These are phyloP conservation scores for Liopterus haemorrhoidalis DNA, from an alignment of 2,888 invertebrate genomes.

Conservation along the genomic window DNA sequence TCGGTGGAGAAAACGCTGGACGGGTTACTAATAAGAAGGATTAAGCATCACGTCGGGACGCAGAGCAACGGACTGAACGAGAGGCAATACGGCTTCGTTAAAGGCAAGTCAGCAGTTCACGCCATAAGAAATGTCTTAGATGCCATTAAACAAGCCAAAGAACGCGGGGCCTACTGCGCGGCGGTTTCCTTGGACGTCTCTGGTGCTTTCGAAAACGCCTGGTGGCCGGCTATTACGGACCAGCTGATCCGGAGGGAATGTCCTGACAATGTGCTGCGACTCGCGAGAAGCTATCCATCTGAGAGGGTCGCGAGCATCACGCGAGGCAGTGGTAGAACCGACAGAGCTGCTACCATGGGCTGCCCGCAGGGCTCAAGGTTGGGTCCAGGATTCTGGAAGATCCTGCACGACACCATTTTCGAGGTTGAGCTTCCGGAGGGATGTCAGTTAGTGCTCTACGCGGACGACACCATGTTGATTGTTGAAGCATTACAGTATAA, in stretches of 20 bases:
- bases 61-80: no score
- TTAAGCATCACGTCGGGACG: background rate
- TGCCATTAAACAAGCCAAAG: background rate
- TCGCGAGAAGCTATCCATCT: slow-evolving; percentile 2
- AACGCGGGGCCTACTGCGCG: background rate
- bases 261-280: slow-evolving; percentile 19
- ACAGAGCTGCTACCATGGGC: background rate
- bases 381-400: slow-evolving; percentile 16
- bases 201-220: slow-evolving; percentile 35
- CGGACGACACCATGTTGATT: slow-evolving; percentile 17
- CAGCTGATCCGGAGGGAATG: slow-evolving; percentile 20
- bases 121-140: background rate
- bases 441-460: background rate
- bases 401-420: slow-evolving; percentile 14
- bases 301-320: slow-evolving; percentile 8
- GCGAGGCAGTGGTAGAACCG: background rate
- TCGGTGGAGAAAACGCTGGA: slow-evolving; percentile 5
- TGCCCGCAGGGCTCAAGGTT: slow-evolving; percentile 18
- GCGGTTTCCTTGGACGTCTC: slow-evolving; percentile 22
- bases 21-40: background rate
- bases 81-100: slow-evolving; percentile 4
- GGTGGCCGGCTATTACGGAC: slow-evolving; percentile 31
- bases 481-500: slow-evolving; percentile 3
- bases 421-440: slow-evolving; percentile 8
- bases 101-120: background rate